Conservation (phyloP, 2,888 invertebrate genomes). For the Zhuqinia jingwanae region DNA sequence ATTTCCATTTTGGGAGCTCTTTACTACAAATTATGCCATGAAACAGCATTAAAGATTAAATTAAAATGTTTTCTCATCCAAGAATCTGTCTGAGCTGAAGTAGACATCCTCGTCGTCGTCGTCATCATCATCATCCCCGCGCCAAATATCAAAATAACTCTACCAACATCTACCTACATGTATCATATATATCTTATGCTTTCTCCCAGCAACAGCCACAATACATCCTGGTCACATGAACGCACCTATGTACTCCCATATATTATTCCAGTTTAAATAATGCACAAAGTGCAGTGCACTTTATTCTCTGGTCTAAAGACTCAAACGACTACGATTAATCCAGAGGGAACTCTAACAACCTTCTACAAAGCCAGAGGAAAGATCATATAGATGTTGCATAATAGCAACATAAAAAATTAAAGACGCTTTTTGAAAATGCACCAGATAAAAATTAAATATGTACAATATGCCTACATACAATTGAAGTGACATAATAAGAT, state of each 20-base stretch:
- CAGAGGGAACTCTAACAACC: not conserved
- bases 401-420: not conserved
- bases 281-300: conserved; percentile 10
- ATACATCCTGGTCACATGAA: too few species aligned
- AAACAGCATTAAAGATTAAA: not conserved
- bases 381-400: not conserved
- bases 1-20: too few species aligned
- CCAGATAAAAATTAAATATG: not conserved
- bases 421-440: not conserved
- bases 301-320: not conserved
- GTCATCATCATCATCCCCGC: not conserved
- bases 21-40: not conserved
- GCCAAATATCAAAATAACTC: not conserved
- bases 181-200: not conserved
- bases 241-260: too few species aligned
- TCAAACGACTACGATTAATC: conserved; percentile 17
- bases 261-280: not conserved
- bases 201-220: not conserved
- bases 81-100: not conserved
- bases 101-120: not conserved
- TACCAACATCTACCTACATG: not conserved
- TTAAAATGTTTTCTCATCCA: not conserved
- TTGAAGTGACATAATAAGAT: too few species aligned
- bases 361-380: not conserved
- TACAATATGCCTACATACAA: not conserved